Conservation (phyloP, 2,888 invertebrate genomes). For the Calephelis perditalis region DNA sequence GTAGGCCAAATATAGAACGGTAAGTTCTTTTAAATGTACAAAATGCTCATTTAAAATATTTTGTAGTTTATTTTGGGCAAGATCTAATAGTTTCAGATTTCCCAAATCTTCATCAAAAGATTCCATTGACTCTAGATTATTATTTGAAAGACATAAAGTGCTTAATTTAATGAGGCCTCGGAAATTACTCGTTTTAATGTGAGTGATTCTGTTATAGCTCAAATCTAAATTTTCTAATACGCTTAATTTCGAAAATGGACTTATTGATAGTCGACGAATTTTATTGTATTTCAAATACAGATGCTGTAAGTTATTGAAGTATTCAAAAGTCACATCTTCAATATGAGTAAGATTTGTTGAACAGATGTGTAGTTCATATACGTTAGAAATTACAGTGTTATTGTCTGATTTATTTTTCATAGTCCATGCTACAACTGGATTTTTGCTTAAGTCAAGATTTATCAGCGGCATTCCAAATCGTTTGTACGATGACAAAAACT, state of each 20-base stretch:
- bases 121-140: conserved; percentile 88
- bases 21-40: conserved; percentile 85
- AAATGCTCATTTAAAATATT: conserved; percentile 88
- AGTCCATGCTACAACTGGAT: conserved; percentile 58
- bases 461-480: conserved; percentile 50
- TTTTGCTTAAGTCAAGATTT: conserved; percentile 65
- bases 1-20: conserved; percentile 87
- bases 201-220: conserved; percentile 88
- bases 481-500: conserved; percentile 54
- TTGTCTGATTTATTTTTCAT: conserved; percentile 45
- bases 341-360: conserved; percentile 61
- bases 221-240: conserved; percentile 89
- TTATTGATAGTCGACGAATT: conserved; percentile 88
- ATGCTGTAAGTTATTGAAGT: conserved; percentile 86
- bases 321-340: conserved; percentile 85
- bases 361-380: conserved; percentile 66
- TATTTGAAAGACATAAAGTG: conserved; percentile 90
- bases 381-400: conserved; percentile 55
- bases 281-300: conserved; percentile 86
- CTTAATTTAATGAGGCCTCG: conserved; percentile 86
- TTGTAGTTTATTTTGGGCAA: conserved; percentile 90
- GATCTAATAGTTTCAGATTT: conserved; percentile 87
- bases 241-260: conserved; percentile 87
- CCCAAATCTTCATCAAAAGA: conserved; percentile 88
- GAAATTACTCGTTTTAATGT: conserved; percentile 90